Conservation (phyloP, 2,888 invertebrate genomes). For the Drosophila seclusa region DNA sequence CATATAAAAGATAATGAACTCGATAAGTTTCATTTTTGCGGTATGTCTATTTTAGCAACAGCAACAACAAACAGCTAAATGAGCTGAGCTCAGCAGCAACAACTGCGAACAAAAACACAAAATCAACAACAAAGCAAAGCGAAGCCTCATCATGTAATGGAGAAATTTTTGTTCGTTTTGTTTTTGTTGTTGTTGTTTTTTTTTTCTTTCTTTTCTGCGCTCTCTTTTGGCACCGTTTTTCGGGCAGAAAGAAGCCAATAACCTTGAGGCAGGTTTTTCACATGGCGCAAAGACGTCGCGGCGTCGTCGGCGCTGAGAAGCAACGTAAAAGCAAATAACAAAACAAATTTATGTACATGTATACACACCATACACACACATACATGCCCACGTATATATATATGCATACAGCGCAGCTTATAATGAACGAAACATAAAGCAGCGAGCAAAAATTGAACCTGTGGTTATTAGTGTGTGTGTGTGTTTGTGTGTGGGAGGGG, state of each 20-base stretch:
- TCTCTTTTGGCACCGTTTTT: conserved; percentile 53
- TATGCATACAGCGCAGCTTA: neutral
- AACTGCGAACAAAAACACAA: conserved; percentile 14
- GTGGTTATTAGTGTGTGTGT: conserved; percentile 5
- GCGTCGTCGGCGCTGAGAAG: conserved; percentile 14
- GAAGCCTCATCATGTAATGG: conserved; percentile 68
- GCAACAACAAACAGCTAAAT: conserved; percentile 40
- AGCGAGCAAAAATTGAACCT: conserved; percentile 21
- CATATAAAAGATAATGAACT: conserved; percentile 66
- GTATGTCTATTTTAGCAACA: conserved; percentile 34
- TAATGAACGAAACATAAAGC: conserved; percentile 10
- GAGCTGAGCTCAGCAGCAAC: conserved; percentile 51
- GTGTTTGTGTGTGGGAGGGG: neutral
- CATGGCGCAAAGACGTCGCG: conserved; percentile 44
- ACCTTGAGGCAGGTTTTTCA: conserved; percentile 80
- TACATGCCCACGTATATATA: neutral
- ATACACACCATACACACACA: conserved; percentile 25
- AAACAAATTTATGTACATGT: conserved; percentile 4
- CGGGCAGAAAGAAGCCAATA: conserved; percentile 69
- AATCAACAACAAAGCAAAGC: conserved; percentile 41
- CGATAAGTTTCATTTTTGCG: conserved; percentile 62
- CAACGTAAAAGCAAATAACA: conserved; percentile 31
- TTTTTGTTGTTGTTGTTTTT: conserved; percentile 20
- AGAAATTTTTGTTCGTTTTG: conserved; percentile 63
- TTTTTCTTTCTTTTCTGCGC: conserved; percentile 22